Conservation (phyloP, 2,797 vertebrate species). For the Protonibea diacanthus region DNA sequence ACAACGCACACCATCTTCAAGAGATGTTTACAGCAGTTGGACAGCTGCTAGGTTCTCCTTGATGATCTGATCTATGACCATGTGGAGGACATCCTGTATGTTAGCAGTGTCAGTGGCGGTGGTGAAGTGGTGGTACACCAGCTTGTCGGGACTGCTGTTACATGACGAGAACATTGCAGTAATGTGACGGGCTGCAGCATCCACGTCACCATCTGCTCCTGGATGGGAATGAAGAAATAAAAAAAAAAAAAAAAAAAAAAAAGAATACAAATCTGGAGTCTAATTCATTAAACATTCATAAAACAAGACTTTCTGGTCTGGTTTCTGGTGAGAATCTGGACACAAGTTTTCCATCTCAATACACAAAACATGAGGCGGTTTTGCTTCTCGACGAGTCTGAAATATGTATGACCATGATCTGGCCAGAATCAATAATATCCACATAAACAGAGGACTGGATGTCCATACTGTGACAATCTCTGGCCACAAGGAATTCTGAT, state of each 20-base stretch:
- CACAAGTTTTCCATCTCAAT: not conserved
- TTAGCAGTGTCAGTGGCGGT: constrained; percentile 78
- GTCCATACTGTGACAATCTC: constrained; percentile 2
- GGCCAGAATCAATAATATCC: not conserved
- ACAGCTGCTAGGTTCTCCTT: constrained; percentile 72
- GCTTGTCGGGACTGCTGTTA: constrained; percentile 41
- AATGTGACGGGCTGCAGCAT: constrained; percentile 78
- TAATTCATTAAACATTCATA: constrained; percentile 18
- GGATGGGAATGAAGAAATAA: not conserved
- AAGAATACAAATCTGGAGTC: not conserved
- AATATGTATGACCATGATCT: constrained; percentile 42
- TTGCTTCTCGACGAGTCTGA: constrained; percentile 10
- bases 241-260: too few species aligned
- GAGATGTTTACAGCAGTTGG: constrained; percentile 63
- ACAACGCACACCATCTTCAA: not conserved
- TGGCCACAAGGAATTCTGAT: constrained; percentile 32
- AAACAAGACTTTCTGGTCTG: constrained; percentile 8
- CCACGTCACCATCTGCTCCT: constrained; percentile 81
- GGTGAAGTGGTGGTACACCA: constrained; percentile 82
- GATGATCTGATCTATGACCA: constrained; percentile 72
- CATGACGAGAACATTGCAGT: constrained; percentile 73
- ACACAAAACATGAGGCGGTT: constrained; percentile 1
- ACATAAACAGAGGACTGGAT: not conserved
- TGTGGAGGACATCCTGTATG: constrained; percentile 73
- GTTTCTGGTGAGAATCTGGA: not conserved